A percentile compares a stretch with the other conserved stretches of the same genome.
Conservation (phyloP, 64 coral and sea anemone species). For the Montipora capricornis region DNA sequence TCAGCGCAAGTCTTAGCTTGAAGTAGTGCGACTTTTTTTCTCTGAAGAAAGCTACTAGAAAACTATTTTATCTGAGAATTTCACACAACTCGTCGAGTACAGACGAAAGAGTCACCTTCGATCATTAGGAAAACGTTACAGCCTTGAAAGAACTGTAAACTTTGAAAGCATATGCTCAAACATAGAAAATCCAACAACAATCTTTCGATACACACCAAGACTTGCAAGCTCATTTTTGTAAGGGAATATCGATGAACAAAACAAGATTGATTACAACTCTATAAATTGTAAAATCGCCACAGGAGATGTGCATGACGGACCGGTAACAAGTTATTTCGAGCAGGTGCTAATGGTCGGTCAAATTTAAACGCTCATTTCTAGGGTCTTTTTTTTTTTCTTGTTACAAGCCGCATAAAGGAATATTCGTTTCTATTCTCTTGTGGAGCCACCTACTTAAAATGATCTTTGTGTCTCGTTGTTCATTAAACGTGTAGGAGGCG, state of each 20-base stretch:
- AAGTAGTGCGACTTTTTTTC: neutral
- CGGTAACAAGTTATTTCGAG: neutral
- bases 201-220: neutral
- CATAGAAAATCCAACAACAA: neutral
- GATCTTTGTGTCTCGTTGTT: constrained; percentile 5
- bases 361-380: neutral
- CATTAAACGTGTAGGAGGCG: neutral
- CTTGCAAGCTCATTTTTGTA: neutral
- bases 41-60: neutral
- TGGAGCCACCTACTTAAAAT: constrained; percentile 5
- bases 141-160: neutral
- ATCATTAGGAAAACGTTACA: neutral
- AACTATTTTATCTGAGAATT: neutral
- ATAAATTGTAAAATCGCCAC: neutral
- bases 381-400: neutral
- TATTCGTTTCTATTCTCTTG: neutral
- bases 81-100: neutral
- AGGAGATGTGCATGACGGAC: neutral
- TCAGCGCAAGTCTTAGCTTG: neutral
- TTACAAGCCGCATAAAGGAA: neutral
- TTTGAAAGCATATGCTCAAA: neutral
- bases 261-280: neutral
- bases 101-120: no score
- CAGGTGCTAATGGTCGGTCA: constrained; percentile 40
- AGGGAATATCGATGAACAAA: neutral